A percentile compares a stretch with the other conserved stretches of the same genome.
These are phyloP conservation scores for Myathropa florea DNA, from an alignment of 2,888 invertebrate species.

Conservation along the genomic window DNA sequence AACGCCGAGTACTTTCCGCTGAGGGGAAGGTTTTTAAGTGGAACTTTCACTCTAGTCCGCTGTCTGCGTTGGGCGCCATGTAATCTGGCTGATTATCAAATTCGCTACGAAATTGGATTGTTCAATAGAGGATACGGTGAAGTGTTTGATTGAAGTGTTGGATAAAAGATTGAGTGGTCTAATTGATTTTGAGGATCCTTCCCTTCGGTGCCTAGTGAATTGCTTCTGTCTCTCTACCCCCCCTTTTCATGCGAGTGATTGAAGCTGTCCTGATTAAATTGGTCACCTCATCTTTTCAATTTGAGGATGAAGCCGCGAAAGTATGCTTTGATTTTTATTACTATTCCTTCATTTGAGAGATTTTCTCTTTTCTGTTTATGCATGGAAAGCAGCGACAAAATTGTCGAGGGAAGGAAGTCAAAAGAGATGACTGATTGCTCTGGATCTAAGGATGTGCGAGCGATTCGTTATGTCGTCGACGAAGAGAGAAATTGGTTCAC, in stretches of 20 bases:
- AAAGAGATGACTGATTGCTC: no score
- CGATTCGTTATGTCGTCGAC: no score
- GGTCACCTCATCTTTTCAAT: background rate
- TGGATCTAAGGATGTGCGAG: no score
- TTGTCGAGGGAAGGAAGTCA: no score
- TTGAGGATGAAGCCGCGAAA: background rate
- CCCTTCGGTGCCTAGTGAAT: background rate
- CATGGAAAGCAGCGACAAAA: no score
- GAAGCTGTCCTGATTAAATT: background rate
- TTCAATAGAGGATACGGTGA: background rate
- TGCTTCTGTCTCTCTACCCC: background rate
- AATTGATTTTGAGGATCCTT: background rate
- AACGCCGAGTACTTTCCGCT: background rate
- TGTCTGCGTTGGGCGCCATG: background rate
- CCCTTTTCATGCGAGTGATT: background rate
- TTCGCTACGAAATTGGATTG: background rate
- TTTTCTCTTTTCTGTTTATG: no score
- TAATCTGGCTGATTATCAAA: slow-evolving; percentile 10
- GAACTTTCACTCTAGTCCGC: background rate
- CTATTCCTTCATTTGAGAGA: background rate
- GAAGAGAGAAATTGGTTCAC: no score
- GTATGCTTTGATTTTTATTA: background rate
- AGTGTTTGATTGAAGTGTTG: background rate
- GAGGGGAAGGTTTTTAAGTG: background rate
- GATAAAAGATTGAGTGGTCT: background rate